Evolutionary conservation across 2,888 invertebrate genomes (phyloP).

Genomic region (Lasioglossum leucozonium): DNA sequence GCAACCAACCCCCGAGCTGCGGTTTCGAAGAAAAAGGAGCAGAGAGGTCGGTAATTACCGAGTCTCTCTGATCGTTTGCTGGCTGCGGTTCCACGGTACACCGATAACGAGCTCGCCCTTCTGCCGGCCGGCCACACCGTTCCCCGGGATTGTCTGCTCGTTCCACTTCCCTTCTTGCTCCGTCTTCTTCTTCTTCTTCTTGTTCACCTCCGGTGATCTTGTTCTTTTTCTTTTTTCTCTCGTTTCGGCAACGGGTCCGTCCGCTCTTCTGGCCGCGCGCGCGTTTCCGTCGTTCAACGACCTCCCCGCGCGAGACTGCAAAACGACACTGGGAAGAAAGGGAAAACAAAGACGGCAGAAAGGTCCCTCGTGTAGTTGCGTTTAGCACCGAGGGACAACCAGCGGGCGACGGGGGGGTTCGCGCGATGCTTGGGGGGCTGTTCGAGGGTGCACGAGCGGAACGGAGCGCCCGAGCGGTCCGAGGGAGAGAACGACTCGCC

Average conservation of each 20-base stretch:
- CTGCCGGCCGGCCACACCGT: background rate
- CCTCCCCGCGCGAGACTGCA: slow-evolving; percentile 73
- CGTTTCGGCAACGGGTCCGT: slow-evolving; percentile 12
- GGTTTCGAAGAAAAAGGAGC: slow-evolving; percentile 3
- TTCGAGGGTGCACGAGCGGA: slow-evolving; percentile 61
- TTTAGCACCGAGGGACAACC: slow-evolving; percentile 79
- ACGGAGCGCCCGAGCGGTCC: slow-evolving; percentile 11
- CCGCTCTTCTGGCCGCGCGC: slow-evolving; percentile 36
- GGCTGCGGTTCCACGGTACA: slow-evolving; percentile 45
- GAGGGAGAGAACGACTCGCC: background rate
- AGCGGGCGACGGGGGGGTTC: slow-evolving; percentile 72
- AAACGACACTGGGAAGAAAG: slow-evolving; percentile 84
- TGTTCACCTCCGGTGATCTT: too few relatives aligned
- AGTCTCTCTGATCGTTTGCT: slow-evolving; percentile 27
- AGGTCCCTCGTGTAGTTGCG: slow-evolving; percentile 81
- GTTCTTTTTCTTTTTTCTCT: background rate
- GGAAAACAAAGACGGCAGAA: slow-evolving; percentile 84
- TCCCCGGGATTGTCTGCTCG: slow-evolving; percentile 23
- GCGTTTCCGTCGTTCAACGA: slow-evolving; percentile 68
- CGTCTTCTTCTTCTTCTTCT: background rate
- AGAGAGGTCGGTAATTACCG: slow-evolving; percentile 42
- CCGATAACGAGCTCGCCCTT: slow-evolving; percentile 53
- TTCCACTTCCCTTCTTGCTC: background rate
- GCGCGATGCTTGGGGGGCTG: slow-evolving; percentile 73
- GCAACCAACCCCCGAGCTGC: background rate